Conservation (phyloP, 2,113 vertebrate species). For the Chaenocephalus aceratus region DNA sequence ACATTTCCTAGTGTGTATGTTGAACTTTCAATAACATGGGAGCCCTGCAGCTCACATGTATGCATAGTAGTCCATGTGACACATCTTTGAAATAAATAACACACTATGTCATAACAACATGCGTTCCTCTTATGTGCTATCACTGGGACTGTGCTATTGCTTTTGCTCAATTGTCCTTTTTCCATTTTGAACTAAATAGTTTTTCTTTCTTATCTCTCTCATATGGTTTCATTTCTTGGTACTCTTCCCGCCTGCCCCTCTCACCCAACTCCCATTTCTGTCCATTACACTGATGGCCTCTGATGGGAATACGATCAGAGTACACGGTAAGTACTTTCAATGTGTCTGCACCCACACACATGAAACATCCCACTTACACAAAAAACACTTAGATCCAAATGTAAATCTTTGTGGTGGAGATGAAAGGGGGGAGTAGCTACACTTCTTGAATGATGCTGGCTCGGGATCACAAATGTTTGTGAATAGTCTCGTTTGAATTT, state of each 20-base stretch:
- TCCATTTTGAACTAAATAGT: constrained; percentile 30
- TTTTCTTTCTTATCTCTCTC: constrained; percentile 36
- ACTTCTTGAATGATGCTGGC: neutral
- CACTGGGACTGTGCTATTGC: constrained; percentile 5
- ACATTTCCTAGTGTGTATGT: neutral
- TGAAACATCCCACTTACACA: neutral
- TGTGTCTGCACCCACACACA: constrained; percentile 2
- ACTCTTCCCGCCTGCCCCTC: constrained; percentile 4
- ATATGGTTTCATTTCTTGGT: constrained; percentile 32
- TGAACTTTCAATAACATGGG: neutral
- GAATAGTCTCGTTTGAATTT: neutral
- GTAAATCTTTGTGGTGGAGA: constrained; percentile 1
- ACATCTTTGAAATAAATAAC: neutral
- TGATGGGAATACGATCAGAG: constrained; percentile 65
- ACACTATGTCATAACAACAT: neutral
- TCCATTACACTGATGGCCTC: constrained; percentile 42
- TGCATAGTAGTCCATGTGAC: neutral
- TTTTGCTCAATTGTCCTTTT: constrained; percentile 21
- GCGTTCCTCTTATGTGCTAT: constrained; percentile 2
- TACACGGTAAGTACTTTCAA: constrained; percentile 77
- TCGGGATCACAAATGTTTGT: neutral
- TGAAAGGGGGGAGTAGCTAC: neutral
- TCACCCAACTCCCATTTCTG: constrained; percentile 14
- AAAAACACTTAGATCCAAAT: constrained; percentile 12
- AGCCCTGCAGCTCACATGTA: constrained; percentile 2